These are phyloP conservation scores for Empis livida DNA, from an alignment of 2,888 invertebrate genomes.

Conservation along the genomic window DNA sequence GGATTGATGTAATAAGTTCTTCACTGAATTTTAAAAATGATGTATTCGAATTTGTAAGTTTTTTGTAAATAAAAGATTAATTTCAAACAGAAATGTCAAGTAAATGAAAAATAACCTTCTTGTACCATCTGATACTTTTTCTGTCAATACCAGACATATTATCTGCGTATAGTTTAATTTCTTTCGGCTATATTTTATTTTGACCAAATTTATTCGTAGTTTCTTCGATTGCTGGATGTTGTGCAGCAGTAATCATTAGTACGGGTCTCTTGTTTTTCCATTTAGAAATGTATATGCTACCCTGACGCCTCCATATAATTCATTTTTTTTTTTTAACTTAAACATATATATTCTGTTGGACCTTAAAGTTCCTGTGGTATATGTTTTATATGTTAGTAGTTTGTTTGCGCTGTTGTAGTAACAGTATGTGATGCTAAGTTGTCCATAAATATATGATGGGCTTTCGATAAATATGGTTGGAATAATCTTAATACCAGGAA, in stretches of 20 bases:
- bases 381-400: conserved; percentile 13
- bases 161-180: conserved; percentile 5
- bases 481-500: background rate
- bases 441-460: conserved; percentile 21
- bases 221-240: background rate
- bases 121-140: conserved; percentile 5
- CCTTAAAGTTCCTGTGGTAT: conserved; percentile 7
- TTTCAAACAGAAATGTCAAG: background rate
- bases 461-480: conserved; percentile 13
- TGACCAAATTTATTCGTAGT: conserved; percentile 2
- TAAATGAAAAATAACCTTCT: conserved; percentile 1
- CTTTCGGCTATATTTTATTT: conserved; percentile 6
- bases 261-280: background rate
- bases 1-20: background rate
- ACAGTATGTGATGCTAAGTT: conserved; percentile 18
- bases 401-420: conserved; percentile 12
- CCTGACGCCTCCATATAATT: background rate
- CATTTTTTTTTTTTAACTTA: conserved; percentile 5
- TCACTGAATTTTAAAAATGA: background rate
- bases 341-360: conserved; percentile 1
- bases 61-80: background rate
- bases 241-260: background rate
- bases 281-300: background rate
- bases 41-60: background rate
- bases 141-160: conserved; percentile 8